A percentile compares a stretch with the other conserved stretches of the same genome.
These are phyloP conservation scores for Eristalinus sepulchralis DNA, from an alignment of 2,888 invertebrate genomes.

Conservation along the genomic window DNA sequence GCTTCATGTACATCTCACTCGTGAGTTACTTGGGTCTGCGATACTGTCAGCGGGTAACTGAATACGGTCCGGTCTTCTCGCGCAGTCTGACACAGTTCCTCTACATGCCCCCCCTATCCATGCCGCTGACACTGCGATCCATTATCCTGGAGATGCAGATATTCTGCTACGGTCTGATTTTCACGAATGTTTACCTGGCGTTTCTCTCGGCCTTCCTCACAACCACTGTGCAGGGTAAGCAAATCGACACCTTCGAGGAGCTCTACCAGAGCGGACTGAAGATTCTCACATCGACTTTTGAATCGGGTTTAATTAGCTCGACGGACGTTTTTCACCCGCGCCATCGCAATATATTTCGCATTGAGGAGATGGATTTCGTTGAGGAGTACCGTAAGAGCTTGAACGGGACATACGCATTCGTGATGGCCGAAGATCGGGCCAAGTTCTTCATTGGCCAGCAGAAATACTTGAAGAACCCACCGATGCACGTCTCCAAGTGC, in stretches of 20 bases:
- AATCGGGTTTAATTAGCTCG: constrained; percentile 1
- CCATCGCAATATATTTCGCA: constrained; percentile 21
- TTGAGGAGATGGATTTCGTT: constrained; percentile 34
- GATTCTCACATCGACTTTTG: constrained; percentile 30
- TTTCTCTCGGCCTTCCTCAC: constrained; percentile 56
- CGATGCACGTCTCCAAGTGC: constrained; percentile 30
- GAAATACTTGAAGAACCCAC: constrained; percentile 43
- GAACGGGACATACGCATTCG: constrained; percentile 39
- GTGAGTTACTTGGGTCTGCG: neutral
- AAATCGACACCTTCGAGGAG: constrained; percentile 45
- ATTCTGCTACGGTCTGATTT: constrained; percentile 43
- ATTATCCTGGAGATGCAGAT: constrained; percentile 53
- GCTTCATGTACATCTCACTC: constrained; percentile 38
- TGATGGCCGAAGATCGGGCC: constrained; percentile 43
- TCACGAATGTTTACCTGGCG: constrained; percentile 53
- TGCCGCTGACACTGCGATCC: neutral
- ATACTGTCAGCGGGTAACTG: neutral
- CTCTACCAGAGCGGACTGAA: constrained; percentile 30
- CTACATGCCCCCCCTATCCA: constrained; percentile 19
- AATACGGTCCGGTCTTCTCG: constrained; percentile 49
- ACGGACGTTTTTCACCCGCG: constrained; percentile 11
- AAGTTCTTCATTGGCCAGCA: constrained; percentile 56
- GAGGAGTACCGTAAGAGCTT: constrained; percentile 45
- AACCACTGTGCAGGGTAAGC: constrained; percentile 55
- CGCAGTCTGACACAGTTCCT: constrained; percentile 35